phyloP scores from a whole-genome alignment of 2,113 vertebrate species.

The Euleptes europaea region DNA sequence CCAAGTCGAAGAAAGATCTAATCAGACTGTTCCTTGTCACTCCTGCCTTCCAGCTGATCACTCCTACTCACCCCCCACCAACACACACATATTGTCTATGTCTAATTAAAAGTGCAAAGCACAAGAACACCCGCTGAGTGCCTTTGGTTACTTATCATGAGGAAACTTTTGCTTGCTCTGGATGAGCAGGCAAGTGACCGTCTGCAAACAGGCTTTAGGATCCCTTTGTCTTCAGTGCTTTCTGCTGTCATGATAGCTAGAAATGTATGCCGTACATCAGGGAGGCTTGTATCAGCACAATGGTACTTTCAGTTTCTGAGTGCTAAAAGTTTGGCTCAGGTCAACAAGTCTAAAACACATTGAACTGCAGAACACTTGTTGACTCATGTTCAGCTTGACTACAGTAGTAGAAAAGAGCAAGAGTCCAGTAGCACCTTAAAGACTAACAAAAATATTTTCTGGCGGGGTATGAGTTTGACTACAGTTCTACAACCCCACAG shows the following conservation, averaged over 20 bases:
- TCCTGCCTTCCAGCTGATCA: neutral
- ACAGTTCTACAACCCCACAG: neutral
- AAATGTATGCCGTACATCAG: too few species aligned
- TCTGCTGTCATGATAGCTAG: too few species aligned
- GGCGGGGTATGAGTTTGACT: too few species aligned
- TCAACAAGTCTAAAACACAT: neutral
- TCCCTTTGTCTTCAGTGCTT: too few species aligned
- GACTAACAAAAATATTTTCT: too few species aligned
- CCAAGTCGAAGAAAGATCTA: conserved; percentile 1
- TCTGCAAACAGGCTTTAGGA: too few species aligned
- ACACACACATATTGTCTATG: neutral
- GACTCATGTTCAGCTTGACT: neutral
- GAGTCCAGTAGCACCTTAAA: too few species aligned
- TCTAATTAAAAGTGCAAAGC: neutral
- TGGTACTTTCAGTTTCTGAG: neutral
- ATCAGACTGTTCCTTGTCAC: neutral
- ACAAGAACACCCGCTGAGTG: neutral
- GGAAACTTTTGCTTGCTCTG: too few species aligned
- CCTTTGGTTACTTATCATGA: neutral
- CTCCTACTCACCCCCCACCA: neutral
- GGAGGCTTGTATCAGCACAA: too few species aligned
- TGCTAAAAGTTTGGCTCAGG: neutral
- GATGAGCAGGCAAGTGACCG: too few species aligned
- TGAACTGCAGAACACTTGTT: neutral
- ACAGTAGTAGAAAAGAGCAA: too few species aligned